phyloP scores from a whole-genome alignment of 2,113 vertebrate species.

The Chloropsis cyanopogon region DNA sequence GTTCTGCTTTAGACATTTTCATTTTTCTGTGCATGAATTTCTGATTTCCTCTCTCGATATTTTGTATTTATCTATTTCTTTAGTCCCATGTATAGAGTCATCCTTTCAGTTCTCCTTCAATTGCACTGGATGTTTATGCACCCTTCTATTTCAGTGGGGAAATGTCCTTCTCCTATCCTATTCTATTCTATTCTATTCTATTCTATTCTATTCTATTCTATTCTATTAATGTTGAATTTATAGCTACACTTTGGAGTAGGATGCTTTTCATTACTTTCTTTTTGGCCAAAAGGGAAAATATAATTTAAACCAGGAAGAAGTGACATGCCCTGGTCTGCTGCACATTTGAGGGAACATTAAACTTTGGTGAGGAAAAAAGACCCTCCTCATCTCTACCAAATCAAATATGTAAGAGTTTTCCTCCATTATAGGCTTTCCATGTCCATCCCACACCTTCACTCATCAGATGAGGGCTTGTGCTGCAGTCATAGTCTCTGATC shows the following conservation, averaged over 20 bases:
- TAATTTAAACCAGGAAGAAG: background rate
- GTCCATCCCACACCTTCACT: accelerated
- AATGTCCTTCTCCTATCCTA: background rate
- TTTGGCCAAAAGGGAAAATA: background rate
- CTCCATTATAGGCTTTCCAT: background rate
- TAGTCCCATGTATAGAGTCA: background rate
- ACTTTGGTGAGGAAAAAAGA: background rate
- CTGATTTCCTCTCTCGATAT: background rate
- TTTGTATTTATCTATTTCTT: background rate
- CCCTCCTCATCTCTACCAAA: background rate
- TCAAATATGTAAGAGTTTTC: background rate
- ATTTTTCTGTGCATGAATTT: background rate
- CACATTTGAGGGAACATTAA: background rate
- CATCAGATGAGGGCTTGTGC: background rate
- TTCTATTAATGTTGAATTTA: background rate
- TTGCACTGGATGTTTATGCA: background rate
- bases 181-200: background rate
- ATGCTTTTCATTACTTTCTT: background rate
- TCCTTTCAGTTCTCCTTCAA: background rate
- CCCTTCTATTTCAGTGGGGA: background rate
- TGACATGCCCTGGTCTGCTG: background rate
- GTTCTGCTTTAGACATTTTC: conserved; percentile 33
- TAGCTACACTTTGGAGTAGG: background rate
- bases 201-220: background rate
- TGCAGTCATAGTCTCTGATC: background rate